Conservation (phyloP, 2,113 vertebrate genomes). For the Psettodes erumei region DNA sequence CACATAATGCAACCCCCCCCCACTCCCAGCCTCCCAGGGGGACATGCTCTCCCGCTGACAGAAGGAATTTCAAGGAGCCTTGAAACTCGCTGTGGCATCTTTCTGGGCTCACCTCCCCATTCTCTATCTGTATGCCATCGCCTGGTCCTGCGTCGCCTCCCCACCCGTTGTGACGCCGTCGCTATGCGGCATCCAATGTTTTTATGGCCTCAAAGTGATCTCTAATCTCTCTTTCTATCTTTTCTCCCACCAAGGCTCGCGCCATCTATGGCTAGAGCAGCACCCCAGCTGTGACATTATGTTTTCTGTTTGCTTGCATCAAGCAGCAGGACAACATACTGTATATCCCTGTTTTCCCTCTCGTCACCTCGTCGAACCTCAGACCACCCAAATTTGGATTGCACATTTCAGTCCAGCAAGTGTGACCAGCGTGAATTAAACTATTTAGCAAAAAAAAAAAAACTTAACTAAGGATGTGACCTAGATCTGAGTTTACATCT, state of each 20-base stretch:
- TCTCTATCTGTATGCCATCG: constrained; percentile 39
- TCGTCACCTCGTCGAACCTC: constrained; percentile 23
- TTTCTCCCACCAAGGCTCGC: constrained; percentile 31
- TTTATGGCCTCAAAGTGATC: constrained; percentile 50
- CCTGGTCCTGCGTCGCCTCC: constrained; percentile 7
- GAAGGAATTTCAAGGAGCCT: constrained; percentile 64
- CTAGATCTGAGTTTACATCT: constrained; percentile 57
- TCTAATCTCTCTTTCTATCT: constrained; percentile 60
- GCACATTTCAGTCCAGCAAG: constrained; percentile 28
- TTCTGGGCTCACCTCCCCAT: constrained; percentile 5
- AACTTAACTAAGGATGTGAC: constrained; percentile 48
- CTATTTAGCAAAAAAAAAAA: constrained; percentile 43
- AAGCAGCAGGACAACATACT: constrained; percentile 8
- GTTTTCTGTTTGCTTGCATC: constrained; percentile 21
- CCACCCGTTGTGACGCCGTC: constrained; percentile 30
- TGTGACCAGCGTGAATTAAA: constrained; percentile 44
- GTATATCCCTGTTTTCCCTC: neutral
- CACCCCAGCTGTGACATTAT: constrained; percentile 23
- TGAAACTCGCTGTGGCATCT: constrained; percentile 59
- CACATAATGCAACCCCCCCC: constrained; percentile 5
- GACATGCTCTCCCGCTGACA: constrained; percentile 40
- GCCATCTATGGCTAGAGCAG: constrained; percentile 43
- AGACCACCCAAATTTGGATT: constrained; percentile 24
- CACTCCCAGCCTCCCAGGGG: constrained; percentile 27
- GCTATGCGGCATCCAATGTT: constrained; percentile 40